Base-by-base conservation (phyloP, 2,888 invertebrate species). In the Eudemis profundana region DNA sequence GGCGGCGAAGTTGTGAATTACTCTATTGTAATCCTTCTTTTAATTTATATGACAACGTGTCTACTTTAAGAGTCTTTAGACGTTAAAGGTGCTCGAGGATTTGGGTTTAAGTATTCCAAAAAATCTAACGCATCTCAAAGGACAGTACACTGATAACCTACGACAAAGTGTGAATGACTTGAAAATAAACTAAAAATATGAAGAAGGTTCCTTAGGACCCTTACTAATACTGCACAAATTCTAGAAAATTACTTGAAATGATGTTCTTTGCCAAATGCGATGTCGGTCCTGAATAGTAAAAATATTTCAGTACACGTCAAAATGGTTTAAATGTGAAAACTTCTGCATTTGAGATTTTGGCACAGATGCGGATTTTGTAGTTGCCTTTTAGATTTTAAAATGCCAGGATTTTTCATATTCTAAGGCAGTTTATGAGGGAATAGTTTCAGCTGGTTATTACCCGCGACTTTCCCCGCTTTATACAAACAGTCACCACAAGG, bases 331-430 rank as follows among this genome's bases (percentile, higher is more conserved):
- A 61, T 61, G 33, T 36, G 23, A 51, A 44, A 40, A 61, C 33
- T 44, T 51, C 44, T 15, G 7, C 14, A 23, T 61, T 51, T 61
- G 12, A 53, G 7, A 23, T 53, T 61, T 53, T 60, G 53, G 46
- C 53, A 44, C 46, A 36, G 23, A 4, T 12, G 4, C 12, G 4
- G 15, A 12, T 23, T 21, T 33, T 38, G 21, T 5, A 47, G 36
- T 38, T 12, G 47, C 47, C 7, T 36, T 7, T 36, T 21, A 12
- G n/a, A 47, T 47, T 47, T 47, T 33, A 21, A 44, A 44, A 29
- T 36, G 12, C 14, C 15, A 4, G 8, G 44, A n/a, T 10, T 12
- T 19, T 51, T 47, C 4, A n/a, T 21, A 21, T 38, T 36, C 5
- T 5, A 8, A 14, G 15, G 15, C 23, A 15, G 2, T 36, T 36